These are phyloP conservation scores for Brachionus asplanchnoidis DNA, from an alignment of 1,140 invertebrate species.

Conservation along the genomic window DNA sequence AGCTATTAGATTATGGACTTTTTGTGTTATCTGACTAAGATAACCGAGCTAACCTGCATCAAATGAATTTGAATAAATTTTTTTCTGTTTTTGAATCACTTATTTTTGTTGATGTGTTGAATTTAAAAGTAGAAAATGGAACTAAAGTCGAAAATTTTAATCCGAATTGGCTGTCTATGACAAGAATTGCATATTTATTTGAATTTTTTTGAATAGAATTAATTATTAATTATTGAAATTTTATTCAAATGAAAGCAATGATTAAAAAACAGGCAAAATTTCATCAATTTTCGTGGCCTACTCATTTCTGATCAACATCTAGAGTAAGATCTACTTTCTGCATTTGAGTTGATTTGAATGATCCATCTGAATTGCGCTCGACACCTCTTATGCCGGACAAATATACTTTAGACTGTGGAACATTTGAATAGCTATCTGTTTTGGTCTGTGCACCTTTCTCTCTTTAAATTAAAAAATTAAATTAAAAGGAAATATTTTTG, in stretches of 20 bases:
- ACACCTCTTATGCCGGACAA: conserved; percentile 54
- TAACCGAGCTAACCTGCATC: not conserved
- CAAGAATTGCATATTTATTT: not conserved
- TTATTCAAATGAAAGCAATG: not conserved
- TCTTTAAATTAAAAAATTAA: conserved; percentile 46
- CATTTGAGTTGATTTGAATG: conserved; percentile 51
- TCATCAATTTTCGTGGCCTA: not conserved
- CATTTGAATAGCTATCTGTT: conserved; percentile 54
- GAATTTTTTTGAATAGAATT: not conserved
- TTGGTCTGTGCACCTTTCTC: conserved; percentile 54
- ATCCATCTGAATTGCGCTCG: conserved; percentile 46
- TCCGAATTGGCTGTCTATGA: not conserved
- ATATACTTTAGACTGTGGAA: conserved; percentile 55
- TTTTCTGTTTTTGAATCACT: not conserved
- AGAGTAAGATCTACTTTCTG: conserved; percentile 57
- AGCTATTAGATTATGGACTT: not conserved
- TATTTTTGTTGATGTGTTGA: not conserved
- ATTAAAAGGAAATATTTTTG: not conserved
- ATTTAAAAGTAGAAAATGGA: not conserved
- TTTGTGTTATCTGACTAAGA: not conserved
- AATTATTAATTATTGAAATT: not conserved
- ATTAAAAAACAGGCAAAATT: not conserved
- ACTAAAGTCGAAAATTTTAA: not conserved
- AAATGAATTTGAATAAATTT: not conserved
- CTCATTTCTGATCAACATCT: conserved; percentile 48